Conservation (phyloP, 2,888 invertebrate species). For the Macrosoma leucophasiata region DNA sequence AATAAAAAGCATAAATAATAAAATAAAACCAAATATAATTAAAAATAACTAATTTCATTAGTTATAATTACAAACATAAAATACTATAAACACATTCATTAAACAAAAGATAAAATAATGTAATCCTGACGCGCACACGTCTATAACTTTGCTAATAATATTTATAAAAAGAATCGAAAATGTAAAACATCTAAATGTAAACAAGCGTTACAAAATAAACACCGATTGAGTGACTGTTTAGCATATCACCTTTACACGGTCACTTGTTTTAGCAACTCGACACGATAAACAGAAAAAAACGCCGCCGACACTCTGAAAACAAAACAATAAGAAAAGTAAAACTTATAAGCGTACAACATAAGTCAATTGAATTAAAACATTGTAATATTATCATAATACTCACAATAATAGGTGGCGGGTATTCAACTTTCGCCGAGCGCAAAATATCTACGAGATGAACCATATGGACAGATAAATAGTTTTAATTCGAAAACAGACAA, state of each 20-base stretch:
- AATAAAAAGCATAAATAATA: too few relatives aligned
- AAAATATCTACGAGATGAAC: conserved; percentile 88
- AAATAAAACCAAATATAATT: too few relatives aligned
- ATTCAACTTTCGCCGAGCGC: conserved; percentile 86
- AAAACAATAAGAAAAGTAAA: conserved; percentile 23
- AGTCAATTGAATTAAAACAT: conserved; percentile 24
- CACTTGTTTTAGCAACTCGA: conserved; percentile 13
- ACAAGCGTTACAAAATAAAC: conserved; percentile 25
- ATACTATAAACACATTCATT: too few relatives aligned
- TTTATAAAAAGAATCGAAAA: too few relatives aligned
- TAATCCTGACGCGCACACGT: too few relatives aligned
- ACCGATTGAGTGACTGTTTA: conserved; percentile 14
- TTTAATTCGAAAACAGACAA: conserved; percentile 52
- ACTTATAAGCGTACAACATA: conserved; percentile 24
- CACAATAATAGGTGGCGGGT: conserved; percentile 83
- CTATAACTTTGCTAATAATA: too few relatives aligned
- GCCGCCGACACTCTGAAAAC: conserved; percentile 21
- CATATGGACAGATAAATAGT: conserved; percentile 81
- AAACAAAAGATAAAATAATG: too few relatives aligned
- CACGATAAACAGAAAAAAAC: conserved; percentile 15
- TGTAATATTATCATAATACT: conserved; percentile 62
- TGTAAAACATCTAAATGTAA: conserved; percentile 13
- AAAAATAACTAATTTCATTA: too few relatives aligned
- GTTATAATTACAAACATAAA: too few relatives aligned
- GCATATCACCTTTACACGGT: conserved; percentile 3